These are phyloP conservation scores for Nymphalis c-album DNA, from an alignment of 2,888 invertebrate genomes.

Conservation along the genomic window DNA sequence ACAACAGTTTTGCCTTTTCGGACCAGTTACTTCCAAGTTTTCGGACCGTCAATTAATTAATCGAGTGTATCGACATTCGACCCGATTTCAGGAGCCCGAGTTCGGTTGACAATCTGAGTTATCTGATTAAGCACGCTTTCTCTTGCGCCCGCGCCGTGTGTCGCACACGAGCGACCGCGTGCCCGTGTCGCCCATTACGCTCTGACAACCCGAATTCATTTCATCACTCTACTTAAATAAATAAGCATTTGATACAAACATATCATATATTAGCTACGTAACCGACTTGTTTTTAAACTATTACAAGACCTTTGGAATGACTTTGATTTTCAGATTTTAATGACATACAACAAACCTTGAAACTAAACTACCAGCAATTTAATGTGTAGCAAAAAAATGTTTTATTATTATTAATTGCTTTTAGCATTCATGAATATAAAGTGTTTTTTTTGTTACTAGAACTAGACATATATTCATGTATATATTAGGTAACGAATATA, in stretches of 20 bases:
- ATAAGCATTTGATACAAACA: constrained; percentile 70
- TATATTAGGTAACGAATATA: too few relatives aligned
- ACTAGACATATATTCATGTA: background rate
- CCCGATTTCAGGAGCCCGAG: constrained; percentile 78
- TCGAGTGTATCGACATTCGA: constrained; percentile 81
- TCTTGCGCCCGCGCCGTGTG: constrained; percentile 59
- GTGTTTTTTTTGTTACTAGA: too few relatives aligned
- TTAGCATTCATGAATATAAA: background rate
- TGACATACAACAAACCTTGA: constrained; percentile 6
- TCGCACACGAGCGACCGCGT: constrained; percentile 32
- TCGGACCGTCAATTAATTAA: constrained; percentile 79
- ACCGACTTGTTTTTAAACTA: constrained; percentile 35
- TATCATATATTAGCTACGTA: constrained; percentile 58
- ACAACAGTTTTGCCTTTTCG: constrained; percentile 69
- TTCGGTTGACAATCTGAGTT: constrained; percentile 79
- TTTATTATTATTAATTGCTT: background rate
- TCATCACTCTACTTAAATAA: constrained; percentile 77
- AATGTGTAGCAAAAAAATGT: background rate
- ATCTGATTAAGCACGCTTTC: constrained; percentile 82
- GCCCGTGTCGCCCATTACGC: constrained; percentile 38
- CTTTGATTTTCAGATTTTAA: constrained; percentile 3
- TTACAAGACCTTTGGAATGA: background rate
- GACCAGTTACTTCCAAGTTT: constrained; percentile 73
- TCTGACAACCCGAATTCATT: constrained; percentile 48
- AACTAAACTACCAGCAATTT: background rate